phyloP scores from a whole-genome alignment of 2,888 invertebrate genomes.

The Pristionchus exspectatus region DNA sequence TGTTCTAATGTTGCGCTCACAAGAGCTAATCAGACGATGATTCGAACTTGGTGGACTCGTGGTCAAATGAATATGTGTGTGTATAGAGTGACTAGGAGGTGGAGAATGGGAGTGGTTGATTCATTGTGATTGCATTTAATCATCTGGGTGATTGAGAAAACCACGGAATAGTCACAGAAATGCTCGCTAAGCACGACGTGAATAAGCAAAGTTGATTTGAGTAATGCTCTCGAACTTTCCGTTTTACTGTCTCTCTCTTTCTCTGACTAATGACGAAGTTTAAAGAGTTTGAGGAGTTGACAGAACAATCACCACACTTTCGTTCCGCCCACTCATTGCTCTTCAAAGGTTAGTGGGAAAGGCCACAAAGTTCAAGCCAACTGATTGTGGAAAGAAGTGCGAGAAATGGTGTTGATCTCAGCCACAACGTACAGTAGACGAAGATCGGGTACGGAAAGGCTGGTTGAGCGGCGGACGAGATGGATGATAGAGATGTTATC shows the following conservation, averaged over 20 bases:
- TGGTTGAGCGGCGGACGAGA: not conserved
- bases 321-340: not conserved
- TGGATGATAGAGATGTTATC: not conserved
- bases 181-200: not conserved
- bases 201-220: not conserved
- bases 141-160: not conserved
- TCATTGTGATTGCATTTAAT: slow-evolving; percentile 1
- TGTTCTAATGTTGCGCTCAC: not conserved
- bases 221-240: not conserved
- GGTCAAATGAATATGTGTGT: not conserved
- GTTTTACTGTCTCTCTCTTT: not conserved
- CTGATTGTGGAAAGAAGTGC: not conserved
- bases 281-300: not conserved
- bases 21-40: not conserved
- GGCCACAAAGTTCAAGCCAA: not conserved
- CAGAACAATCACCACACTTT: not conserved
- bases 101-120: not conserved
- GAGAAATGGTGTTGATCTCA: not conserved
- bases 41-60: not conserved
- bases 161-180: slow-evolving; percentile 15
- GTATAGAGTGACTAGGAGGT: not conserved
- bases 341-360: not conserved
- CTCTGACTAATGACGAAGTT: not conserved
- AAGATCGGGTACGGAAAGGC: not conserved
- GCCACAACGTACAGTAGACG: not conserved